A percentile compares a stretch with the other conserved stretches of the same genome.
phyloP scores from a whole-genome alignment of 1,140 invertebrate genomes.

The Acromyrmex echinatior region DNA sequence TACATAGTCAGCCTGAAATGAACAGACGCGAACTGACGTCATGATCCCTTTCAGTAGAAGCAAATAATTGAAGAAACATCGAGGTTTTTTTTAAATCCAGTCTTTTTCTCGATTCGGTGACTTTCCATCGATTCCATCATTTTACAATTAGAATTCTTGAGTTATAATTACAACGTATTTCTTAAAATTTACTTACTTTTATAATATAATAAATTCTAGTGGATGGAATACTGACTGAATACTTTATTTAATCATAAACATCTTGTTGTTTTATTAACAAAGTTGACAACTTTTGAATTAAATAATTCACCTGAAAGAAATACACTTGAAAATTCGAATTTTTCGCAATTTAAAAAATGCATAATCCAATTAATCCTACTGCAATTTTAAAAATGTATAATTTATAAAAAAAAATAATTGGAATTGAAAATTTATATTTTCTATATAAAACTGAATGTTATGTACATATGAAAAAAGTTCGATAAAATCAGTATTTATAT shows the following conservation, averaged over 20 bases:
- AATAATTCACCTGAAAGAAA: not conserved
- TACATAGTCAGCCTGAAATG: constrained; percentile 19
- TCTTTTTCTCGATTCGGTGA: not conserved
- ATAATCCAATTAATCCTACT: too few relatives aligned
- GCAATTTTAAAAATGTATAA: not conserved
- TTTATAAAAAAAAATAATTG: too few relatives aligned
- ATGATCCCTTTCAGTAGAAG: constrained; percentile 38
- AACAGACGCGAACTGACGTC: constrained; percentile 41
- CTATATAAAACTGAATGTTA: too few relatives aligned
- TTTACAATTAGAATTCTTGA: not conserved
- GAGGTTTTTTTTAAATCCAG: not conserved
- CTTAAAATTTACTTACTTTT: not conserved
- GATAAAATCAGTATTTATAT: too few relatives aligned
- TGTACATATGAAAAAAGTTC: too few relatives aligned
- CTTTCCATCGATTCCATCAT: not conserved
- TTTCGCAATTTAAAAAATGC: too few relatives aligned
- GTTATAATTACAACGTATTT: not conserved
- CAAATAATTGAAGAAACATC: constrained; percentile 4
- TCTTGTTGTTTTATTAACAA: not conserved
- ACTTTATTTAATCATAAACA: not conserved
- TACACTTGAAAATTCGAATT: not conserved
- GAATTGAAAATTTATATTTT: too few relatives aligned
- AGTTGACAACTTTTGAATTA: not conserved
- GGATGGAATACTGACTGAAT: too few relatives aligned
- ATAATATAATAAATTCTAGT: not conserved